A percentile compares a stretch with the other conserved stretches of the same genome.
phyloP scores from a whole-genome alignment of 1,140 invertebrate species.

The Schlechtendalia chinensis region DNA sequence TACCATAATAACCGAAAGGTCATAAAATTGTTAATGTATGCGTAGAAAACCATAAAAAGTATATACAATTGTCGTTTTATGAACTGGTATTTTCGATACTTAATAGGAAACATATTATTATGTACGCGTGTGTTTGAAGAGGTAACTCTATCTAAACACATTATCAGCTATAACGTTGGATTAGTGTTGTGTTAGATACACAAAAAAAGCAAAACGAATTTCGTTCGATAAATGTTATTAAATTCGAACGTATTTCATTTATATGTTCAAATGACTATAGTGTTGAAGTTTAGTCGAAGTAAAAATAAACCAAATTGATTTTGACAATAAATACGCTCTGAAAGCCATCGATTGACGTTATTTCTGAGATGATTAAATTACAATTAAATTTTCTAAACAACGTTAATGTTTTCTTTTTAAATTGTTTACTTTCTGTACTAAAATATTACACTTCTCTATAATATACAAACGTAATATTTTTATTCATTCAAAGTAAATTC shows the following conservation, averaged over 20 bases:
- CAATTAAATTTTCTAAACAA: not conserved
- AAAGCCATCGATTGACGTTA: not conserved
- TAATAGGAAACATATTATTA: not conserved
- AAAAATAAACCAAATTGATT: constrained; percentile 12
- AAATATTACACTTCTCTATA: too few species aligned
- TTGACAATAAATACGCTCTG: not conserved
- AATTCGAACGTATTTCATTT: not conserved
- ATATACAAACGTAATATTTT: too few species aligned
- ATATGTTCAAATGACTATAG: not conserved
- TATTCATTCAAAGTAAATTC: too few species aligned
- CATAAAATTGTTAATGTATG: constrained; percentile 36
- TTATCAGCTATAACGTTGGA: constrained; percentile 17
- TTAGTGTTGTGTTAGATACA: constrained; percentile 6
- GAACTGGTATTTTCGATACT: constrained; percentile 30
- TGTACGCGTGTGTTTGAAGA: not conserved
- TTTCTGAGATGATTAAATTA: not conserved
- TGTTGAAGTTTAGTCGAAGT: not conserved
- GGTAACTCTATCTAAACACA: not conserved
- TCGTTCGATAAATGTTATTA: constrained; percentile 12
- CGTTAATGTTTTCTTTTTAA: not conserved
- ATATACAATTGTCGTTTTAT: constrained; percentile 40
- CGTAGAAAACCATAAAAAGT: constrained; percentile 25
- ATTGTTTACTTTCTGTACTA: too few species aligned
- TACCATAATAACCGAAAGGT: not conserved
- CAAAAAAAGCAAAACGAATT: constrained; percentile 6